A percentile compares a stretch with the other conserved stretches of the same genome.
Evolutionary conservation across 2,113 vertebrate species (phyloP).

Genomic region (Indicator indicator): DNA sequence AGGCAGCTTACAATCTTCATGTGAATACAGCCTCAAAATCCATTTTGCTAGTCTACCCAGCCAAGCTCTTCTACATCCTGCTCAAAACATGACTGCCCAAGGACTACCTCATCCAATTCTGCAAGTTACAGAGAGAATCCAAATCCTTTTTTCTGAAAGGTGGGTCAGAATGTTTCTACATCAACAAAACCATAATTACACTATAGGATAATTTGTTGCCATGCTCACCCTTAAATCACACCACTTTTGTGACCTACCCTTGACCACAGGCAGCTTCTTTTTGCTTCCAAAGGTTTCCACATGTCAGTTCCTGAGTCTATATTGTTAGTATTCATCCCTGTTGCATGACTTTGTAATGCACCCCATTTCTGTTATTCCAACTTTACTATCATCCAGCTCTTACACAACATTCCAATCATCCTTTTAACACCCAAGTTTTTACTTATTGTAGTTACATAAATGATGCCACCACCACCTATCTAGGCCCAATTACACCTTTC

Average conservation of each 20-base stretch:
- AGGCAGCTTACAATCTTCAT: background rate
- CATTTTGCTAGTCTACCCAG: background rate
- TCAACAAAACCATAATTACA: background rate
- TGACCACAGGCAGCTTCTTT: background rate
- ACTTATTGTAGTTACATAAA: background rate
- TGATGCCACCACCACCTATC: accelerated
- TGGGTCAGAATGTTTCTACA: background rate
- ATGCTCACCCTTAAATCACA: background rate
- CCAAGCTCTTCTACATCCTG: background rate
- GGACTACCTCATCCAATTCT: background rate
- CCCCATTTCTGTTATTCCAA: background rate
- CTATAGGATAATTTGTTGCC: background rate
- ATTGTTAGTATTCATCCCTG: background rate
- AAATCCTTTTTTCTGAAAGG: background rate
- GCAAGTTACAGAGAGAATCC: background rate
- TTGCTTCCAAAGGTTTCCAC: background rate
- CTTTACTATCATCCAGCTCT: background rate
- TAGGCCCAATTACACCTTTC: background rate
- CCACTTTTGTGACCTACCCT: background rate
- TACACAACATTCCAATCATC: background rate
- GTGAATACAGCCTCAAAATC: background rate
- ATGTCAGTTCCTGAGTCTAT: background rate
- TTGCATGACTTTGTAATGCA: background rate
- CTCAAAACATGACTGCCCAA: background rate
- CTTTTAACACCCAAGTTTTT: background rate